These are phyloP conservation scores for Limenitis camilla DNA, from an alignment of 2,888 invertebrate genomes.

Conservation along the genomic window DNA sequence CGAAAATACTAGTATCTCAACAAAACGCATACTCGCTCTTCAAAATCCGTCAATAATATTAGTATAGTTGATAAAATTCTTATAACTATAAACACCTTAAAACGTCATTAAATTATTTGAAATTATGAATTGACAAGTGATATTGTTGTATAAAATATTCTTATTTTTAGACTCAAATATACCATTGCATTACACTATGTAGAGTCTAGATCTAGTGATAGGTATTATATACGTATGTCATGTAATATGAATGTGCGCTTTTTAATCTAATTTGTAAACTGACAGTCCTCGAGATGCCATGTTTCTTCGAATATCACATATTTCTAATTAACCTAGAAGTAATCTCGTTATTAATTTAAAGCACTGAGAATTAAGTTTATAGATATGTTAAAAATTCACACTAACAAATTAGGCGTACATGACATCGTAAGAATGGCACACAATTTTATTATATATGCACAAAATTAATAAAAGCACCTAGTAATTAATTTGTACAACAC, in stretches of 20 bases:
- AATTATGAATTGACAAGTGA: slow-evolving; percentile 37
- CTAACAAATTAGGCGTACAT: background rate
- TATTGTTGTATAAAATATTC: slow-evolving; percentile 40
- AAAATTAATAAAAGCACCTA: slow-evolving; percentile 26
- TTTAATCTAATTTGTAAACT: slow-evolving; percentile 37
- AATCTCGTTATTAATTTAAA: background rate
- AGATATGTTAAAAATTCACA: no score
- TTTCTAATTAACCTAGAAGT: background rate
- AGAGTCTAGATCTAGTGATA: slow-evolving; percentile 39
- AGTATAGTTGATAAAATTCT: slow-evolving; percentile 36
- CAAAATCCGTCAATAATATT: slow-evolving; percentile 34
- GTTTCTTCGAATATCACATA: slow-evolving; percentile 1
- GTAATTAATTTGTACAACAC: slow-evolving; percentile 22
- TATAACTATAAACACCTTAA: slow-evolving; percentile 21
- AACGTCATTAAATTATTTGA: slow-evolving; percentile 35
- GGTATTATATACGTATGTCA: slow-evolving; percentile 28
- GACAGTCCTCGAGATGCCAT: slow-evolving; percentile 12
- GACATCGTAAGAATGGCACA: slow-evolving; percentile 20
- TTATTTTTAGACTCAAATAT: slow-evolving; percentile 62
- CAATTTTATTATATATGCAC: slow-evolving; percentile 29
- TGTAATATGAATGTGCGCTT: slow-evolving; percentile 36
- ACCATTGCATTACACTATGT: slow-evolving; percentile 47
- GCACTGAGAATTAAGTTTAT: background rate
- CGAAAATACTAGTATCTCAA: background rate
- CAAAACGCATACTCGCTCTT: slow-evolving; percentile 34